Evolutionary conservation across 2,888 invertebrate species (phyloP).

Genomic region (Conops quadrifasciatus): DNA sequence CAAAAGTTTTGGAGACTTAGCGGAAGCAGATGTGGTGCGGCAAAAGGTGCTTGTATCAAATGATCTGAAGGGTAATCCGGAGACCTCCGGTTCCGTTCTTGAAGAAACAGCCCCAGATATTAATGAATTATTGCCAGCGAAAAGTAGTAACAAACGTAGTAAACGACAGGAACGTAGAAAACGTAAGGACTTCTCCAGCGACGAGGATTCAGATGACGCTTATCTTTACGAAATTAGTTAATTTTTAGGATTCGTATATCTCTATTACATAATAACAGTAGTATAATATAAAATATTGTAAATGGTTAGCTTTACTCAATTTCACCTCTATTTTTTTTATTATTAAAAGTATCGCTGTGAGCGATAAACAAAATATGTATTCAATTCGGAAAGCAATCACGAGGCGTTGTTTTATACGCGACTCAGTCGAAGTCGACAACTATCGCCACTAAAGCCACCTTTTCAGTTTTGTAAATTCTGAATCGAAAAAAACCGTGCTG

Average conservation of each 20-base stretch:
- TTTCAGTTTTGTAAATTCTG: too few relatives aligned
- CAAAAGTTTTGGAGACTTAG: too few relatives aligned
- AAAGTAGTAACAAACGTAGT: constrained; percentile 59
- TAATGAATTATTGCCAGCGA: constrained; percentile 22
- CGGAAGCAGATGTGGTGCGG: constrained; percentile 34
- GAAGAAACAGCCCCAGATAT: constrained; percentile 6
- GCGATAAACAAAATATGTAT: too few relatives aligned
- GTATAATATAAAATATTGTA: not conserved
- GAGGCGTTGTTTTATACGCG: too few relatives aligned
- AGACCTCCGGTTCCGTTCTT: not conserved
- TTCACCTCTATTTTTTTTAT: not conserved
- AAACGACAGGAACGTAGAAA: constrained; percentile 62
- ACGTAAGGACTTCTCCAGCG: constrained; percentile 59
- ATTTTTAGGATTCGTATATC: constrained; percentile 3
- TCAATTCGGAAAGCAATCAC: too few relatives aligned
- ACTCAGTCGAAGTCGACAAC: too few relatives aligned
- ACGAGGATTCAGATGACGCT: constrained; percentile 66
- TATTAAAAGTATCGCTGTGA: not conserved
- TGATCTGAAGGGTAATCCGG: not conserved
- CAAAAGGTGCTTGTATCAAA: constrained; percentile 42
- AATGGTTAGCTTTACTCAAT: not conserved
- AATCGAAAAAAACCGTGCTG: too few relatives aligned
- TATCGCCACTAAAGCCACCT: too few relatives aligned
- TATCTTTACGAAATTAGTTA: constrained; percentile 58
- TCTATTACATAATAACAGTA: not conserved